Base-by-base conservation (phyloP, 2,113 vertebrate genomes). In the Cololabis saira region DNA sequence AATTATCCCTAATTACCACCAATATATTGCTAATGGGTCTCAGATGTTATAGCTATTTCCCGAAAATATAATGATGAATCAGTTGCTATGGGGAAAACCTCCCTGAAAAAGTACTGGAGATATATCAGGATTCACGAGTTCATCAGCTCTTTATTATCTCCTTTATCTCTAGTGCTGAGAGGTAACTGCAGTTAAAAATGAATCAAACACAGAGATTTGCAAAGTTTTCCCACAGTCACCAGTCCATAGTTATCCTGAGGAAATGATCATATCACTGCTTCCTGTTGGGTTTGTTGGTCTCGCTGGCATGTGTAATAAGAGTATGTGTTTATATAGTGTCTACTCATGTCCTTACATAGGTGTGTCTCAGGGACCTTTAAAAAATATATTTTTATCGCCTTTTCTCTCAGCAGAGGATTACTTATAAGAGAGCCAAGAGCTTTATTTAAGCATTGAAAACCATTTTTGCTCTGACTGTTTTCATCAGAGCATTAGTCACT, bases 231-330 rank as follows among this genome's bases (percentile, higher is more conserved):
- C 60, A 68, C 30, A 60, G 65, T 74, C 14, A 59, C 66, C 51
- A 14, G 22, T 48, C 50, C 62, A 61, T 13, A 71, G 66, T 65
- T 74, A 62, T 76, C 78, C 37, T 0, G 27, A 77, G 84, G 82
- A 88, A 87, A 72, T 62, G 69, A 80, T 83, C 67, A 58, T 82
- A 86, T 85, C 75, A 40, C 33, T 10, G 59, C 75, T 78, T 90
- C 83, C 79, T 84, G 68, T 81, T 44, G 37, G 12, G 21, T 63
- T 69, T 47, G 14, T 61, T 62, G 21, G 45, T 60, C 6, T 10
- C 47, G 19, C 57, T 61, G 61, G 50, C 64, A 57, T 61, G 4
- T 69, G 17, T 33, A 16, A 53, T 22, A 43, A 13, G 2, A 57
- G 18, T 53, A 22, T 69, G 19, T 56, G 15, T 47, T 49, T 67